These are phyloP conservation scores for Trichosurus vulpecula DNA, from an alignment of 2,797 vertebrate species.

Conservation along the genomic window DNA sequence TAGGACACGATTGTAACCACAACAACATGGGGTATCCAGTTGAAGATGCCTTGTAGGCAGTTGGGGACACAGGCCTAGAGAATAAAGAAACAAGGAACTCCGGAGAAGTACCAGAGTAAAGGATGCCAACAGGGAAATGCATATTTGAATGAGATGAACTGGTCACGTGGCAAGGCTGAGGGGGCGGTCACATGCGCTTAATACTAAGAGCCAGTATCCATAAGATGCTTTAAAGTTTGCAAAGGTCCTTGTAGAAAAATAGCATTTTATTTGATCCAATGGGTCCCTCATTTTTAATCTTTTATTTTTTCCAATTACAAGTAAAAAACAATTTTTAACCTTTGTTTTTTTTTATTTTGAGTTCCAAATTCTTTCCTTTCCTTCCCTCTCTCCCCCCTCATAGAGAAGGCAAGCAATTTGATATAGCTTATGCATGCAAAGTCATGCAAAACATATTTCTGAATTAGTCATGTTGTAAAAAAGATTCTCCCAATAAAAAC, in stretches of 20 bases:
- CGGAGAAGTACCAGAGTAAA: neutral
- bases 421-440: neutral
- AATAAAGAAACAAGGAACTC: neutral
- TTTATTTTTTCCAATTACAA: neutral
- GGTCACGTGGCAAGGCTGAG: neutral
- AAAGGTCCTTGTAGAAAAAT: neutral
- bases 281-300: neutral
- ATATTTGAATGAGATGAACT: neutral
- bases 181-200: neutral
- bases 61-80: neutral
- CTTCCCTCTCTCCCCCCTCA: neutral
- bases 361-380: neutral
- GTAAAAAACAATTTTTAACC: neutral
- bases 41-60: neutral
- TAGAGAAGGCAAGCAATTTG: neutral
- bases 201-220: neutral
- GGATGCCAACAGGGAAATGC: neutral
- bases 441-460: neutral
- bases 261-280: neutral
- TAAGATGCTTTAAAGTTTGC: neutral
- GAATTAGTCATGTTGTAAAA: neutral
- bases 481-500: neutral
- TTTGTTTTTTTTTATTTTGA: neutral
- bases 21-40: neutral
- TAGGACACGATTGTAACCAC: neutral